Evolutionary conservation across 2,113 vertebrate species (phyloP).

Genomic region (Callocephalon fimbriatum): DNA sequence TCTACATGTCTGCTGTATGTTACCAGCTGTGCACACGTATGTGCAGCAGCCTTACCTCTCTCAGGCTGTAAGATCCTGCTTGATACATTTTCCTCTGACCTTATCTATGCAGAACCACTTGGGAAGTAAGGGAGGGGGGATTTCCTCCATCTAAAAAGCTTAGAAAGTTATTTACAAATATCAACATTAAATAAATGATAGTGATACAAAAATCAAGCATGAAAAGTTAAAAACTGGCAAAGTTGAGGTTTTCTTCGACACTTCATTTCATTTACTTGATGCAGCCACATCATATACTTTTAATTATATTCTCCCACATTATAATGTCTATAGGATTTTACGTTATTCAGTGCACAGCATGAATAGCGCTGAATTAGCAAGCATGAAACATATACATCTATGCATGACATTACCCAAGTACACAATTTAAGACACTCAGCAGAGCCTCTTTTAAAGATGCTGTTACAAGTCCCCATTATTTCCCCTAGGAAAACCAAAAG

Average conservation of each 20-base stretch:
- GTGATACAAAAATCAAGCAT: neutral
- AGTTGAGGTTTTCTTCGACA: neutral
- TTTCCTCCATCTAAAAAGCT: neutral
- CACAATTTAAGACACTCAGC: neutral
- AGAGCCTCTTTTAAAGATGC: neutral
- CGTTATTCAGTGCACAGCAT: conserved; percentile 11
- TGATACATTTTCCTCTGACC: neutral
- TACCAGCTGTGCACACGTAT: neutral
- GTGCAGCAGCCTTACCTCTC: neutral
- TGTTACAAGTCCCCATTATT: neutral
- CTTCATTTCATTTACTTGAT: neutral
- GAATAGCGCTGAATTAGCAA: neutral
- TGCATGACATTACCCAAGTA: neutral
- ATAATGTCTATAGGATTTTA: conserved; percentile 30
- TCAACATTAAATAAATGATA: neutral
- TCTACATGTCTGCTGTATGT: neutral
- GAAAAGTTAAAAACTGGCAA: neutral
- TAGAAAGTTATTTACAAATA: neutral
- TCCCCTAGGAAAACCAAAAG: neutral
- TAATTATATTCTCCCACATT: conserved; percentile 17
- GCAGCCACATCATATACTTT: neutral
- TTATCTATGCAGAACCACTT: neutral
- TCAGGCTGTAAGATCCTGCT: neutral
- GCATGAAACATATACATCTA: neutral
- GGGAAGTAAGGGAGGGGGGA: neutral